Evolutionary conservation across 2,797 vertebrate genomes (phyloP).

Genomic region (Typhlichthys eigenmanni): DNA sequence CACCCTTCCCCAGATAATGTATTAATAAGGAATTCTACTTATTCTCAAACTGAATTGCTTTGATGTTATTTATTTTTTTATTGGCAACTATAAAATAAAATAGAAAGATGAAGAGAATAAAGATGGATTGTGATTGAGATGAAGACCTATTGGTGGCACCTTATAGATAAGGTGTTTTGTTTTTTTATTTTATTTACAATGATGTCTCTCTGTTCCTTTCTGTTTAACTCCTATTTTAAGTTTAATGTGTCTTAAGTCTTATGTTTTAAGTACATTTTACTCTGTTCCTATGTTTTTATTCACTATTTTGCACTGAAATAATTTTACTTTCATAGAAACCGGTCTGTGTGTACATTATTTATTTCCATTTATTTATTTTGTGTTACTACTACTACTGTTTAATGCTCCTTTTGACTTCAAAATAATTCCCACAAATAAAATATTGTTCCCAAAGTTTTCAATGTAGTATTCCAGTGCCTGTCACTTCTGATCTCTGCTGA

Average conservation of each 20-base stretch:
- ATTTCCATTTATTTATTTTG: constrained; percentile 64
- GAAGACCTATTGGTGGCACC: constrained; percentile 83
- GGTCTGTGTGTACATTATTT: constrained; percentile 70
- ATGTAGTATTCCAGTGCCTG: constrained; percentile 48
- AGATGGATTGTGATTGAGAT: constrained; percentile 83
- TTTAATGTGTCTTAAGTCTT: constrained; percentile 53
- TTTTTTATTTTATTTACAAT: constrained; percentile 66
- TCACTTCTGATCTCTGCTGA: constrained; percentile 32
- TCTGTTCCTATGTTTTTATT: constrained; percentile 53
- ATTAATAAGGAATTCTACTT: constrained; percentile 75
- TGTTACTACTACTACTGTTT: constrained; percentile 83
- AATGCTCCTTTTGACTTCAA: constrained; percentile 87
- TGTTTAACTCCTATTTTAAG: constrained; percentile 46
- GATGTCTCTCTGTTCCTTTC: constrained; percentile 58
- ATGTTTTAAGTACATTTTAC: constrained; percentile 60
- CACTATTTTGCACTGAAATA: constrained; percentile 75
- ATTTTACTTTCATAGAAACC: constrained; percentile 59
- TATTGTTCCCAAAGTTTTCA: constrained; percentile 88
- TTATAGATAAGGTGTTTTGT: constrained; percentile 78
- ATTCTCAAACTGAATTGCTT: constrained; percentile 74
- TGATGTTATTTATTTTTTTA: constrained; percentile 79
- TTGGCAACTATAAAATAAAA: constrained; percentile 65
- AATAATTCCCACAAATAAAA: constrained; percentile 98
- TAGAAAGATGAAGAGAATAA: constrained; percentile 67
- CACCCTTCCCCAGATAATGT: constrained; percentile 70